A percentile compares a stretch with the other conserved stretches of the same genome.
phyloP scores from a whole-genome alignment of 1,140 invertebrate genomes.

The Adelges cooleyi region DNA sequence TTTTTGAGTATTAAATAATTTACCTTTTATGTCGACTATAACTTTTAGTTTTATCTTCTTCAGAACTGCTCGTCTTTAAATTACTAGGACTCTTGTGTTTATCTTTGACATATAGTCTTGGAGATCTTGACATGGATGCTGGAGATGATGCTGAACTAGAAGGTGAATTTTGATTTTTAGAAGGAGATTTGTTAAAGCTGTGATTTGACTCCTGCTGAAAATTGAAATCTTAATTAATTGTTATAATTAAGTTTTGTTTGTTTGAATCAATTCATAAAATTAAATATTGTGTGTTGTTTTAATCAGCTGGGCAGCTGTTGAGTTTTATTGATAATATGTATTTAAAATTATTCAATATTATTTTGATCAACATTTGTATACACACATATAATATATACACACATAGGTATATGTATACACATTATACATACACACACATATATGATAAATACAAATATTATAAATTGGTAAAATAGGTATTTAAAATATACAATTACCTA shows the following conservation, averaged over 20 bases:
- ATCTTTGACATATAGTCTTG: background rate
- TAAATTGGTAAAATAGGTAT: background rate
- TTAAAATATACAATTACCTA: conserved; percentile 24
- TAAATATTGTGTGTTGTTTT: too few relatives aligned
- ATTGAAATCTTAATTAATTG: conserved; percentile 11
- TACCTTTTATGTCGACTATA: conserved; percentile 30
- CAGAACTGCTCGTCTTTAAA: conserved; percentile 10
- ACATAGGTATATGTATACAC: too few relatives aligned
- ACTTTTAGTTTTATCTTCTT: conserved; percentile 29
- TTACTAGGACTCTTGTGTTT: conserved; percentile 2
- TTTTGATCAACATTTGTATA: too few relatives aligned
- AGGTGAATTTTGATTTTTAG: conserved; percentile 4
- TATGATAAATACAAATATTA: too few relatives aligned
- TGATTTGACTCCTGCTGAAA: conserved; percentile 25
- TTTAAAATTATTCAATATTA: too few relatives aligned
- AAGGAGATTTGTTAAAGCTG: conserved; percentile 5
- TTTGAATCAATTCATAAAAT: too few relatives aligned
- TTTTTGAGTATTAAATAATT: too few relatives aligned
- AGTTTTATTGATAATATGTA: too few relatives aligned
- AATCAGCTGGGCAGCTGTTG: too few relatives aligned
- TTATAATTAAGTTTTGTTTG: too few relatives aligned
- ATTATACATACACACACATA: too few relatives aligned
- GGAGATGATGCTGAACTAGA: conserved; percentile 12
- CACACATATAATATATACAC: too few relatives aligned
- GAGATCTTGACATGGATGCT: background rate